phyloP scores from a whole-genome alignment of 2,888 invertebrate genomes.

The Epicampocera succincta region DNA sequence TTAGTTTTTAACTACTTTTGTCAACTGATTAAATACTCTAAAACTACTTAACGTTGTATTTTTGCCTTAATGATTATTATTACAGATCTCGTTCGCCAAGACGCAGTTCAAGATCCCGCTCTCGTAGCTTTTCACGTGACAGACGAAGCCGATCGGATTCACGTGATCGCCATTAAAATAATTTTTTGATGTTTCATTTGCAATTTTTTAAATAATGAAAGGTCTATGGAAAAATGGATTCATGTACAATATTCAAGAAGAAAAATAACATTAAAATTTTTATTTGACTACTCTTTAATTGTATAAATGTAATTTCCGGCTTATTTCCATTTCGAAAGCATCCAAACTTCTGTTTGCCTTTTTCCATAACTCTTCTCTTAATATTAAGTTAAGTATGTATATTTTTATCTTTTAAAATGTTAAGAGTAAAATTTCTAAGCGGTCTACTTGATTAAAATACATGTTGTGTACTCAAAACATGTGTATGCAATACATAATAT shows the following conservation, averaged over 20 bases:
- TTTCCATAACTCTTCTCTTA: slow-evolving; percentile 44
- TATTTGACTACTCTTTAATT: slow-evolving; percentile 44
- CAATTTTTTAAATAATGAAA: slow-evolving; percentile 41
- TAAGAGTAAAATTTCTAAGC: slow-evolving; percentile 32
- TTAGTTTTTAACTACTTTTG: slow-evolving; percentile 46
- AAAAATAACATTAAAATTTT: slow-evolving; percentile 14
- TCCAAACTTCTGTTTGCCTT: slow-evolving; percentile 12
- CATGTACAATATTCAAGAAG: slow-evolving; percentile 8
- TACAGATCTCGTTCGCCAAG: slow-evolving; percentile 81
- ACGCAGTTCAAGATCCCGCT: slow-evolving; percentile 81
- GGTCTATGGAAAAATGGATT: slow-evolving; percentile 17
- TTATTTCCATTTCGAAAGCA: slow-evolving; percentile 61
- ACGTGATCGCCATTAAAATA: slow-evolving; percentile 83
- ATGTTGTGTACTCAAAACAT: slow-evolving; percentile 27
- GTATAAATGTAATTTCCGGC: slow-evolving; percentile 34
- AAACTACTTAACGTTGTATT: slow-evolving; percentile 57
- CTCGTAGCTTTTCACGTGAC: slow-evolving; percentile 83
- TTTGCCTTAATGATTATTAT: slow-evolving; percentile 71
- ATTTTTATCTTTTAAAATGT: slow-evolving; percentile 51
- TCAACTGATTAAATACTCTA: slow-evolving; percentile 16
- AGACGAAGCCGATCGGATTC: slow-evolving; percentile 84
- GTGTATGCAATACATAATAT: background rate
- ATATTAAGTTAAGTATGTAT: slow-evolving; percentile 62
- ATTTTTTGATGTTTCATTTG: slow-evolving; percentile 5
- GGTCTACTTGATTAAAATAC: slow-evolving; percentile 29